A percentile compares a stretch with the other conserved stretches of the same genome.
phyloP scores from a whole-genome alignment of 2,797 vertebrate species.

The Denticeps clupeoides region DNA sequence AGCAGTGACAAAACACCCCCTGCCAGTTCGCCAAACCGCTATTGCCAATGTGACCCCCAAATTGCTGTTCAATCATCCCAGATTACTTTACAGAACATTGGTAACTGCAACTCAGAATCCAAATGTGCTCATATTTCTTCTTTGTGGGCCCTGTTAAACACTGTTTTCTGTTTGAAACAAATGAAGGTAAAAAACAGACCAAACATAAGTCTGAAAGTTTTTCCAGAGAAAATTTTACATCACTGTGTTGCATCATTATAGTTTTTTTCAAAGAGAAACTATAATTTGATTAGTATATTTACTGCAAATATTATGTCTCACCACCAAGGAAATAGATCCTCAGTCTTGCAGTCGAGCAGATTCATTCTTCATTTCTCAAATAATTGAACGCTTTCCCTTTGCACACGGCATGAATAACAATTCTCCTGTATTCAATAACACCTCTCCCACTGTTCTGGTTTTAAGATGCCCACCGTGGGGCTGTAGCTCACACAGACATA shows the following conservation, averaged over 20 bases:
- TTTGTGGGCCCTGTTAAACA: not conserved
- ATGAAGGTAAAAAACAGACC: not conserved
- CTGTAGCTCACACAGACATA: constrained; percentile 49
- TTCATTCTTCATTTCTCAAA: constrained; percentile 16
- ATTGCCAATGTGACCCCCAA: constrained; percentile 19
- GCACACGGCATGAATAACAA: constrained; percentile 35
- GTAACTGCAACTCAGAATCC: constrained; percentile 4
- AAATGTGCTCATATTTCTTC: not conserved
- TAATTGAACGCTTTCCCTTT: constrained; percentile 27
- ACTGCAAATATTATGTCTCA: no score
- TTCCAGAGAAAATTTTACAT: no score
- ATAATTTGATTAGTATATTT: no score
- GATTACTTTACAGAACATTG: constrained; percentile 37
- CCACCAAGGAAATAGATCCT: no score
- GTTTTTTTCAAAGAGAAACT: no score
- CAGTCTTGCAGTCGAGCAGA: not conserved
- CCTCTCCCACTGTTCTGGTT: constrained; percentile 61
- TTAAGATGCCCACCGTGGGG: constrained; percentile 52
- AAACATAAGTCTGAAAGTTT: no score
- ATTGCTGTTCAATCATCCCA: constrained; percentile 44
- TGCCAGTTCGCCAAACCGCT: constrained; percentile 14
- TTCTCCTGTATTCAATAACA: constrained; percentile 55
- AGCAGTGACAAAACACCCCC: not conserved
- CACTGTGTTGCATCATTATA: no score
- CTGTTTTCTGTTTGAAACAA: not conserved